phyloP scores from a whole-genome alignment of 2,888 invertebrate species.

The Stenolophus ochropezus region DNA sequence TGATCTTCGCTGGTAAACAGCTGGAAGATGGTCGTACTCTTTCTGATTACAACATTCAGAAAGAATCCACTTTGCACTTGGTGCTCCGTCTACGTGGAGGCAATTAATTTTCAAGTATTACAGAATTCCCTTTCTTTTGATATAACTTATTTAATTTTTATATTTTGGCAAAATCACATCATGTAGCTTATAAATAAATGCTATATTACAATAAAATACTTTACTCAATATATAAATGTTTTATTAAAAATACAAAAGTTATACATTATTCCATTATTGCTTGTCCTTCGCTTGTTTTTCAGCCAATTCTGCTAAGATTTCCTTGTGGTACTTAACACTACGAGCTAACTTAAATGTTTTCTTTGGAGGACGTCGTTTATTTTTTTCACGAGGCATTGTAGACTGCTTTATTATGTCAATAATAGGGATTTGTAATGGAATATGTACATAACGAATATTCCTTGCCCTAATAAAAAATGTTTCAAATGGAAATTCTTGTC shows the following conservation, averaged over 20 bases:
- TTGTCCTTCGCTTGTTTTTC: background rate
- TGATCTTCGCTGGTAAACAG: conserved; percentile 93
- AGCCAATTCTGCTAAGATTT: conserved; percentile 71
- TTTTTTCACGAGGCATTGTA: too few relatives aligned
- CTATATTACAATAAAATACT: conserved; percentile 2
- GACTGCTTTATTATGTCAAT: conserved; percentile 63
- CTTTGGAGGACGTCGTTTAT: conserved; percentile 57
- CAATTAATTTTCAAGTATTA: conserved; percentile 22
- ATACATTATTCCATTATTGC: background rate
- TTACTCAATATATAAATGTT: background rate
- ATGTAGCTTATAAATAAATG: conserved; percentile 20
- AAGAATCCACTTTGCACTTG: conserved; percentile 93
- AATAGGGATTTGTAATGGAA: conserved; percentile 74
- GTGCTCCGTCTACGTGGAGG: conserved; percentile 76
- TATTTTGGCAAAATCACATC: conserved; percentile 45
- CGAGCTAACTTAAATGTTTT: conserved; percentile 75
- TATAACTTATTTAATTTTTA: conserved; percentile 46
- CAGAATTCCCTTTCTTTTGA: conserved; percentile 14
- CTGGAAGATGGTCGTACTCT: conserved; percentile 72
- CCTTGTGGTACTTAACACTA: conserved; percentile 74
- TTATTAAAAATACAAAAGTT: background rate
- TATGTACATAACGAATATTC: conserved; percentile 81
- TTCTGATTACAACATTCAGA: conserved; percentile 91
- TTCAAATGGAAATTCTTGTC: conserved; percentile 77
- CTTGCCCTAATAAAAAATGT: conserved; percentile 79